Percentiles rank a stretch among this genome's conserved stretches.
These are phyloP conservation scores for Bergia puertoricense DNA, from an alignment of 92 coral and sea anemone genomes.

Conservation along the genomic window DNA sequence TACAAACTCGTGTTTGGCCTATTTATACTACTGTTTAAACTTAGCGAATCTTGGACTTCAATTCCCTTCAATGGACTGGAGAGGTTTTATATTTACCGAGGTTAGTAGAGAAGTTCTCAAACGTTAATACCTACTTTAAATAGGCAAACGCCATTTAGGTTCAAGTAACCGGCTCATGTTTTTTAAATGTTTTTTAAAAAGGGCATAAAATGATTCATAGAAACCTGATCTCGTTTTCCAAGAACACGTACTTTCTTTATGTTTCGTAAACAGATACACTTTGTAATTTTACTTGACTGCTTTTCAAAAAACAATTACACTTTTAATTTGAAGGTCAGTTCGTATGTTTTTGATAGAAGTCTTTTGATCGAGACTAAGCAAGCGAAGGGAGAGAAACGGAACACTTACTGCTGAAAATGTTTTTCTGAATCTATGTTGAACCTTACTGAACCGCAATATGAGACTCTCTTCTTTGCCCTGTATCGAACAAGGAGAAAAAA, in stretches of 20 bases:
- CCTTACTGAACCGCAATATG: background rate
- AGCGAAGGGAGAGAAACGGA: background rate
- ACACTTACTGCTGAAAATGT: background rate
- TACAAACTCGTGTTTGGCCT: background rate
- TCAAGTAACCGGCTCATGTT: background rate
- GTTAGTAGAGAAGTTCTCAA: conserved; percentile 23
- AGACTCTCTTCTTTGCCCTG: background rate
- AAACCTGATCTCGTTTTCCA: background rate
- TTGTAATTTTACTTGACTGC: background rate
- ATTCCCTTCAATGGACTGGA: background rate
- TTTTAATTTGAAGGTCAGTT: background rate
- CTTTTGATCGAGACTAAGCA: conserved; percentile 3
- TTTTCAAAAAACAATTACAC: background rate
- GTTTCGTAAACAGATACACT: background rate
- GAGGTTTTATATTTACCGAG: conserved; percentile 6
- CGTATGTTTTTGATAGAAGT: background rate
- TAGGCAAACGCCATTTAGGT: conserved; percentile 19
- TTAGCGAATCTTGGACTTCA: background rate
- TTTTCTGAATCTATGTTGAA: background rate
- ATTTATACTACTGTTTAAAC: background rate
- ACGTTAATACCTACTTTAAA: conserved; percentile 37
- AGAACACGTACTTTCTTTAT: background rate
- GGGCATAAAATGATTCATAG: background rate
- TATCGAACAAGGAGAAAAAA: background rate
- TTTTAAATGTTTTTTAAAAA: background rate